Evolutionary conservation across 2,888 invertebrate genomes (phyloP).

Genomic region (Leptopilina myrica): DNA sequence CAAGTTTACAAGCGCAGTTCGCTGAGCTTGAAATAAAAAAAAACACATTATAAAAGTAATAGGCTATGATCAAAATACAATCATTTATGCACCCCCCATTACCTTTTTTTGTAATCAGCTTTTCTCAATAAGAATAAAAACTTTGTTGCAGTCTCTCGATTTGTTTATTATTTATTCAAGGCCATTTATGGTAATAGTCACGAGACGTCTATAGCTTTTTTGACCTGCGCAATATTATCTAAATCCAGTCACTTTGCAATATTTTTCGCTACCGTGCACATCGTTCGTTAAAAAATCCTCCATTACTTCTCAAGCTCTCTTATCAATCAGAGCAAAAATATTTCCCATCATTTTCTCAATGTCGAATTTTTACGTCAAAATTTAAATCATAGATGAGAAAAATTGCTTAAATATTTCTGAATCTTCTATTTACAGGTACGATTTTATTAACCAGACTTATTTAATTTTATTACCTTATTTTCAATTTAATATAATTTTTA

Average conservation of each 20-base stretch:
- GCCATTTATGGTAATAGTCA: constrained; percentile 11
- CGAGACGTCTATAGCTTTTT: constrained; percentile 10
- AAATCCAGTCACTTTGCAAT: neutral
- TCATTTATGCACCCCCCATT: constrained; percentile 31
- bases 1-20: neutral
- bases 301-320: neutral
- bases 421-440: neutral
- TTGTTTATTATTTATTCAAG: constrained; percentile 10
- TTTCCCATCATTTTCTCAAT: neutral
- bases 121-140: neutral
- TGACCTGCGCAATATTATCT: constrained; percentile 26
- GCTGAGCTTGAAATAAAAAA: neutral
- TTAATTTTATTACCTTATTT: neutral
- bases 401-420: neutral
- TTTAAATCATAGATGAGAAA: neutral
- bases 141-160: neutral
- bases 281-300: neutral
- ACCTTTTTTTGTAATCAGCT: constrained; percentile 11
- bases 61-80: constrained; percentile 1
- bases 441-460: neutral
- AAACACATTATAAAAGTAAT: constrained; percentile 4
- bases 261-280: neutral
- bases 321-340: neutral
- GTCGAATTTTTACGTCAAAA: neutral
- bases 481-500: neutral